phyloP scores from a whole-genome alignment of 2,797 vertebrate genomes.

The Ctenopoma multispine region DNA sequence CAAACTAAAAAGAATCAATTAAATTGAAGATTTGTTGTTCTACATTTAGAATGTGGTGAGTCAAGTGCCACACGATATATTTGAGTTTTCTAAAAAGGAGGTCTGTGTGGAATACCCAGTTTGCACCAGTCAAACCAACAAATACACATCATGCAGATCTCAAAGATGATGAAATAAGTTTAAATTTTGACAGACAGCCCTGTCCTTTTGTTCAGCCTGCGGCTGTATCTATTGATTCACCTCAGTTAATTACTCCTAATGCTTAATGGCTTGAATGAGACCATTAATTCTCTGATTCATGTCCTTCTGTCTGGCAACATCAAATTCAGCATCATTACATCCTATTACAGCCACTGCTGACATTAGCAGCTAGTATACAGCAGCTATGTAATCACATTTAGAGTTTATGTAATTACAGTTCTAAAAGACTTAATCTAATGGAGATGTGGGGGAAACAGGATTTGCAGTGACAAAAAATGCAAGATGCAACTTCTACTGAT shows the following conservation, averaged over 20 bases:
- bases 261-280: slow-evolving; percentile 68
- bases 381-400: slow-evolving; percentile 67
- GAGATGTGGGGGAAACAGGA: slow-evolving; percentile 21
- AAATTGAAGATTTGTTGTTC: slow-evolving; percentile 61
- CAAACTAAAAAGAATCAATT: slow-evolving; percentile 56
- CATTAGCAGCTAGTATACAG: slow-evolving; percentile 58
- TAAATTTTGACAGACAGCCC: slow-evolving; percentile 19
- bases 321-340: slow-evolving; percentile 73
- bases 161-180: slow-evolving; percentile 36
- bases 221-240: slow-evolving; percentile 45
- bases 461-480: slow-evolving; percentile 15
- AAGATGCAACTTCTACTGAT: slow-evolving; percentile 16
- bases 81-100: slow-evolving; percentile 28
- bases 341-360: slow-evolving; percentile 64
- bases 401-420: slow-evolving; percentile 57
- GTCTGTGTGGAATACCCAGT: slow-evolving; percentile 10
- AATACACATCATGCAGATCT: not conserved
- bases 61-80: slow-evolving; percentile 35
- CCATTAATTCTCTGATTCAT: slow-evolving; percentile 75
- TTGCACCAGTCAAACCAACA: slow-evolving; percentile 15
- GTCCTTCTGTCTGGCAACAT: slow-evolving; percentile 69
- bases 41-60: slow-evolving; percentile 50
- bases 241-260: slow-evolving; percentile 63
- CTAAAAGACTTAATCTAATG: slow-evolving; percentile 52
- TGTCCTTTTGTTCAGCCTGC: slow-evolving; percentile 44